Evolutionary conservation across 2,888 invertebrate genomes (phyloP).

Genomic region (Hemistola chrysoprasaria): DNA sequence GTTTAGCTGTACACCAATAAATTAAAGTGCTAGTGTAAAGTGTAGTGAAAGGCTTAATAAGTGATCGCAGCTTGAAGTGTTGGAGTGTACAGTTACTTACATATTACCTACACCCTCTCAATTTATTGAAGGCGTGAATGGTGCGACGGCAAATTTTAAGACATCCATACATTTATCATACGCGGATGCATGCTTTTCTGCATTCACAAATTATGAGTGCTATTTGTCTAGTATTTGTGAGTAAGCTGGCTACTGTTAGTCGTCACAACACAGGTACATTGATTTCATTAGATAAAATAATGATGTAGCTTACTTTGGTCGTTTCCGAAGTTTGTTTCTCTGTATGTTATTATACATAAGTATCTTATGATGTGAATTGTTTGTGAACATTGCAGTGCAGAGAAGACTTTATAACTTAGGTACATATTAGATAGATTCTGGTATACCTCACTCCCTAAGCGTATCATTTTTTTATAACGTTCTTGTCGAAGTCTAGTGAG

Average conservation of each 20-base stretch:
- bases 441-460: no score
- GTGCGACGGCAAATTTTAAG: no score
- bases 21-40: conserved; percentile 59
- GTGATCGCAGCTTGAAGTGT: conserved; percentile 28
- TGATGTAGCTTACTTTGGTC: conserved; percentile 59
- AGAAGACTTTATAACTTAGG: conserved; percentile 1
- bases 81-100: conserved; percentile 46
- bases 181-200: conserved; percentile 60
- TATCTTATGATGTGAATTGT: conserved; percentile 22
- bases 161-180: conserved; percentile 40
- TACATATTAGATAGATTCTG: background rate
- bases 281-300: conserved; percentile 38
- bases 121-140: no score
- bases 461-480: no score
- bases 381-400: conserved; percentile 5
- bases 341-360: no score
- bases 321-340: conserved; percentile 43
- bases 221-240: conserved; percentile 60
- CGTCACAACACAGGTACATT: conserved; percentile 52
- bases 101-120: conserved; percentile 17
- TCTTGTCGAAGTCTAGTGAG: no score
- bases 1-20: conserved; percentile 57
- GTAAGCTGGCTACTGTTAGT: conserved; percentile 74
- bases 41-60: conserved; percentile 55
- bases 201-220: no score